Percentiles rank a stretch among this genome's conserved stretches.
These are phyloP conservation scores for Bujurquina vittata DNA, from an alignment of 2,113 vertebrate species.

Conservation along the genomic window DNA sequence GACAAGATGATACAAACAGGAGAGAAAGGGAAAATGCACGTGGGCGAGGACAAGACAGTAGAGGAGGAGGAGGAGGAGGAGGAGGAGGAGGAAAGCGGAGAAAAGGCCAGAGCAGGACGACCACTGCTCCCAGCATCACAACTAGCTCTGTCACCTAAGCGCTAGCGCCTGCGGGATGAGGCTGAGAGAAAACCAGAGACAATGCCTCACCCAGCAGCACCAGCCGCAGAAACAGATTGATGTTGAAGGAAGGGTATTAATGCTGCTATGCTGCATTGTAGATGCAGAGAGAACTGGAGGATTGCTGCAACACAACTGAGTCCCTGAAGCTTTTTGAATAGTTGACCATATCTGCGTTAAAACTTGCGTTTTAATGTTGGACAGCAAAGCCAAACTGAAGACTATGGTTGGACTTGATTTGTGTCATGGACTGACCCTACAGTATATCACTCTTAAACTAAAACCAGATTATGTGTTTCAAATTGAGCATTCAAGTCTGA, in stretches of 20 bases:
- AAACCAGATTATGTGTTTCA: slow-evolving; percentile 32
- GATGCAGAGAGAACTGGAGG: slow-evolving; percentile 76
- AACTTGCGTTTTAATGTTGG: slow-evolving; percentile 40
- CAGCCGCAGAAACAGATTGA: slow-evolving; percentile 24
- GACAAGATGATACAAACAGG: slow-evolving; percentile 78
- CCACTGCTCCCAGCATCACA: slow-evolving; percentile 70
- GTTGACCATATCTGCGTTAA: slow-evolving; percentile 30
- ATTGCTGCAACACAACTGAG: slow-evolving; percentile 65
- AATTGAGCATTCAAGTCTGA: slow-evolving; percentile 25
- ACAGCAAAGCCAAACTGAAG: slow-evolving; percentile 27
- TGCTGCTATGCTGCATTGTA: slow-evolving; percentile 78
- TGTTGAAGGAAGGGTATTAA: slow-evolving; percentile 62
- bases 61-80: slow-evolving; percentile 50
- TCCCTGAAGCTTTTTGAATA: slow-evolving; percentile 35
- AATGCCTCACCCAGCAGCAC: slow-evolving; percentile 33
- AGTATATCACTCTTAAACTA: slow-evolving; percentile 18
- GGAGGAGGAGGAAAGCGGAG: slow-evolving; percentile 81
- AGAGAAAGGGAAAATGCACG: slow-evolving; percentile 75
- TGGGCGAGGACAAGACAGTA: slow-evolving; percentile 39
- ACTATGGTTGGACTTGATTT: slow-evolving; percentile 26
- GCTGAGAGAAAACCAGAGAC: slow-evolving; percentile 30
- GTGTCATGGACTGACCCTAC: slow-evolving; percentile 11
- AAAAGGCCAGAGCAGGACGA: slow-evolving; percentile 82
- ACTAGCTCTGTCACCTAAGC: slow-evolving; percentile 83
- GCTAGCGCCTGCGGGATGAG: slow-evolving; percentile 19